Evolutionary conservation across 2,888 invertebrate genomes (phyloP), one percentile per base, ranked within the genome.

Genomic region (Neocrepidodera transversa): DNA sequence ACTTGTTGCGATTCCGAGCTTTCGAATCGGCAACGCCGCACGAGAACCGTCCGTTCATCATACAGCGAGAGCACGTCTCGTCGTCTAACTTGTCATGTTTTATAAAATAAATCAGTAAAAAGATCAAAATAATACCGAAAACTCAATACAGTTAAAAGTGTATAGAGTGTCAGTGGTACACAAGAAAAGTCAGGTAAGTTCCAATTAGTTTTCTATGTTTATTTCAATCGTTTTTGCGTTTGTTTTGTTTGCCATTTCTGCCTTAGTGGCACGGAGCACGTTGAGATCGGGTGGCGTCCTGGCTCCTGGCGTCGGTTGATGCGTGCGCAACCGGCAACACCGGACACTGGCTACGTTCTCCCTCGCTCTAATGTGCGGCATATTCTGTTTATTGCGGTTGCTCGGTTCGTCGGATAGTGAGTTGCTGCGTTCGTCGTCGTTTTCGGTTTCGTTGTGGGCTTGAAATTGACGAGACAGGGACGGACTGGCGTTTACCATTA

Each of bases 261-360:
- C 28, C 36, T 50, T 32, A 18, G 13, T 43, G 58, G 51, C 42
- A 45, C 36, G 45, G 38, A 35, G 52, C 48, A 47, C 40, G 54
- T 45, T 50, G 60, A 59, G 57, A 59, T 62, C 62, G 58, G 55
- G 58, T 62, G 62, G 62, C 62, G 62, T 62, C 62, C 56, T 56
- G 51, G 55, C 56, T 45, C 32, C 35, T 54, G 58, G 62, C 62
- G 62, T 62, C 62, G 62, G 32, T 50, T 28, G 53, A 43, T 48
- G 62, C 62, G 62, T 45, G 62, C 62, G 62, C 62, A 62, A 42
- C 6, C 28, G 28, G 14, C 20, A 3, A 28, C 42, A 42, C 32
- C 48, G 53, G 52, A 47, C 38, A 52, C 36, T 36, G 36, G 3
- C n/a, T 13, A 23, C 23, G 23, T 6, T 23, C 23, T 23, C 23